Base-by-base conservation (phyloP, 2,888 invertebrate species). In the Galeopsomyia nigrocyanea region DNA sequence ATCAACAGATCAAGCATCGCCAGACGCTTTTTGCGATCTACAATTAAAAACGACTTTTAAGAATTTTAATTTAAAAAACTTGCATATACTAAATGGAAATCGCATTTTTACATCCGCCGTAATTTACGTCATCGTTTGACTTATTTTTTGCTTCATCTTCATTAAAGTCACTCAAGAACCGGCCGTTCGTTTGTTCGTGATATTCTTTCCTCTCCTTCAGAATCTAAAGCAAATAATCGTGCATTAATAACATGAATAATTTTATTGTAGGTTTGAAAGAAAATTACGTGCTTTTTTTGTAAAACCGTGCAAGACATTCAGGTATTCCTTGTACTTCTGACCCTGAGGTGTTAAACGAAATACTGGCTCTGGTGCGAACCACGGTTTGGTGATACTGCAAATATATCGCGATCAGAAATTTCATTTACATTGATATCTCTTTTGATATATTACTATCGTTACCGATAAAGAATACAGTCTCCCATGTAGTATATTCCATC, bases 321-420 rank as follows among this genome's bases (percentile, higher is more conserved):
- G 79, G 61, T 87, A 83, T 55, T 81, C 80, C 1, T 82, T 80
- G 76, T 91, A 91, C 63, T 87, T 84, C 76, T 84, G 87, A 7
- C 90, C 90, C 1, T 86, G 81, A 1, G 87, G 82, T 0, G 89
- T 86, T 0, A 88, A 75, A 58, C 89, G 87, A 82, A 91, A 94
- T 51, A 92, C 80, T 2, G 87, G 83, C 50, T 90, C 87, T 0
- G 86, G 79, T 80, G 90, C 88, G 1, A 90, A 82, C 88, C 92
- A 91, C 0, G 93, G 89, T 70, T 87, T 88, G 0, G 87, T 79
- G 0, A 88, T 73, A 75, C 83, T 81, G 53, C 66, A 50, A 56
- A 10, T 7, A 49, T n/a, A n/a, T 39, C 39, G 13, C 7, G 13
- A 1, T 39, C 13, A 39, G 39, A 7, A 10, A 39, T 39, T 39